Conservation (phyloP, 2,113 vertebrate species). For the Austrofundulus limnaeus region DNA sequence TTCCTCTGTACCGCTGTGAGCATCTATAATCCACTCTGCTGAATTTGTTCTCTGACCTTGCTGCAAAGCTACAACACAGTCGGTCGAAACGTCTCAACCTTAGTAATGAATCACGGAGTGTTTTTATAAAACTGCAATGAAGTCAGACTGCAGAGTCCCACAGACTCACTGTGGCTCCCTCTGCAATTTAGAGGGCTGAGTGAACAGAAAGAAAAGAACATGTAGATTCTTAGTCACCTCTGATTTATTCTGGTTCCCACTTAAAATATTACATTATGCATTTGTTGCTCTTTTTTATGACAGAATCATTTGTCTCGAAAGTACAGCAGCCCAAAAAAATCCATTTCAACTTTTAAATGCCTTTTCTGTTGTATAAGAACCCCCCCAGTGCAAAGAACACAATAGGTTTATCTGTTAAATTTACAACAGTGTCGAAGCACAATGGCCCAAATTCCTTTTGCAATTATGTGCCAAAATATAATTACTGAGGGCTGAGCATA, state of each 20-base stretch:
- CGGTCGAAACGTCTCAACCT: constrained; percentile 22
- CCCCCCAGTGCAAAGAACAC: constrained; percentile 38
- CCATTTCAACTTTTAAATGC: constrained; percentile 60
- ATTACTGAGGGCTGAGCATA: constrained; percentile 52
- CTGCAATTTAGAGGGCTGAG: not conserved
- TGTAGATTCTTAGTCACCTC: constrained; percentile 42
- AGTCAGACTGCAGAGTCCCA: constrained; percentile 1
- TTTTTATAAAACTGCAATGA: not conserved
- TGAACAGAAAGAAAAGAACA: constrained; percentile 15
- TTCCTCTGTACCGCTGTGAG: not conserved
- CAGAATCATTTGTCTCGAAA: constrained; percentile 31
- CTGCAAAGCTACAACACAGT: constrained; percentile 13
- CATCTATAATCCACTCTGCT: constrained; percentile 19
- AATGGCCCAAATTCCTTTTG: constrained; percentile 55
- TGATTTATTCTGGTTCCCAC: constrained; percentile 63
- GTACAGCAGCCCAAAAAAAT: constrained; percentile 45
- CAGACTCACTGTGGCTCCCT: constrained; percentile 1
- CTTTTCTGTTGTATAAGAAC: constrained; percentile 42
- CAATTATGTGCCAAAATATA: constrained; percentile 47
- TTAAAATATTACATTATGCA: constrained; percentile 51
- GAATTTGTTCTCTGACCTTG: constrained; percentile 25
- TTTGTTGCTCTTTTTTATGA: constrained; percentile 40
- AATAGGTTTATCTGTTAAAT: constrained; percentile 59
- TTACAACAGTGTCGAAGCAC: constrained; percentile 42
- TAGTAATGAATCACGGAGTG: not conserved